A percentile compares a stretch with the other conserved stretches of the same genome.
phyloP scores from a whole-genome alignment of 2,113 vertebrate species.

The Spea multiplicata region DNA sequence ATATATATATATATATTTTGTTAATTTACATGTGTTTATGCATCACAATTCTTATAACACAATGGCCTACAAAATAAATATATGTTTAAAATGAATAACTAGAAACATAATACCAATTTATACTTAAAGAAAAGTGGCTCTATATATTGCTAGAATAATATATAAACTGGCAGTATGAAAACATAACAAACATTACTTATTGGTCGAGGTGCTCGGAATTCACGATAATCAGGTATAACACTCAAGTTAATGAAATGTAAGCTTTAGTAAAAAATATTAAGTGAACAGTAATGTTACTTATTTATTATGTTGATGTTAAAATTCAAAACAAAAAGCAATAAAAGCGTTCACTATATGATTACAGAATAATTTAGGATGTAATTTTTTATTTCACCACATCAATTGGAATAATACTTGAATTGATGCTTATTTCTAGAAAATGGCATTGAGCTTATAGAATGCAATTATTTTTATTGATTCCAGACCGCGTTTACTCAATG shows the following conservation, averaged over 20 bases:
- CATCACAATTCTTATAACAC: too few relatives aligned
- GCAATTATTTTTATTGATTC: neutral
- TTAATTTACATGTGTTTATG: too few relatives aligned
- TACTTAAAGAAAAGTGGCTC: neutral
- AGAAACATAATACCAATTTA: neutral
- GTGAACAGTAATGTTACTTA: neutral
- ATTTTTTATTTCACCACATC: neutral
- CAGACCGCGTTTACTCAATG: too few relatives aligned
- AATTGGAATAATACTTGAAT: neutral
- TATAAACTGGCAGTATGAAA: neutral
- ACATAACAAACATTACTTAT: neutral
- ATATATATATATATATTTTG: too few relatives aligned
- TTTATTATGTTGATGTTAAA: neutral
- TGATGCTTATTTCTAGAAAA: neutral
- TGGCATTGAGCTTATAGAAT: neutral
- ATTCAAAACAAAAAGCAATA: neutral
- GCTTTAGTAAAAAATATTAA: neutral
- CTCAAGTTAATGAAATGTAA: neutral
- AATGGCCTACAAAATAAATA: neutral
- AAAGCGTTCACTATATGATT: neutral
- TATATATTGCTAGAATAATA: neutral
- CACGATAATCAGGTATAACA: neutral
- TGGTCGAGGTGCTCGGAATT: neutral
- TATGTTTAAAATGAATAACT: neutral
- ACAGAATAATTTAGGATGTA: neutral